These are phyloP conservation scores for Nemapogon koenigi DNA, from an alignment of 2,888 invertebrate genomes.

Conservation along the genomic window DNA sequence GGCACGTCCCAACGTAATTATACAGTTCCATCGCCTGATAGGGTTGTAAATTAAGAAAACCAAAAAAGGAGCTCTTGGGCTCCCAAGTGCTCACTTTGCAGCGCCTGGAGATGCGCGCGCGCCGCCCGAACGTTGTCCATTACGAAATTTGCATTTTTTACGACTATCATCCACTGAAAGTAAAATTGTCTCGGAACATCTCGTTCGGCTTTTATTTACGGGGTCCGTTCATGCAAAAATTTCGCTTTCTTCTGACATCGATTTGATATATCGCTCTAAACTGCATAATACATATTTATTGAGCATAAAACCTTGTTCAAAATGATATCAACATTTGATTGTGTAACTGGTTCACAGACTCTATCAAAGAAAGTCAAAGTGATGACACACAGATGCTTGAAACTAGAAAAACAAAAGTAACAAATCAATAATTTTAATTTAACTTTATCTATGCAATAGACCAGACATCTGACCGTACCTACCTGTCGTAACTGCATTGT, in stretches of 20 bases:
- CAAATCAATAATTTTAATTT: too few relatives aligned
- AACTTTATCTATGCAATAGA: too few relatives aligned
- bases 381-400: too few relatives aligned
- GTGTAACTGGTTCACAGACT: too few relatives aligned
- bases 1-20: conserved; percentile 8
- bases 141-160: conserved; percentile 34
- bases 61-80: conserved; percentile 27
- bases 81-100: not conserved
- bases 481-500: too few relatives aligned
- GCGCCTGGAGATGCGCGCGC: conserved; percentile 17
- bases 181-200: conserved; percentile 22
- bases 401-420: too few relatives aligned
- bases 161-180: conserved; percentile 19
- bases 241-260: conserved; percentile 2
- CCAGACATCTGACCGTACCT: too few relatives aligned
- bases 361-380: too few relatives aligned
- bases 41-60: conserved; percentile 31
- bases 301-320: too few relatives aligned
- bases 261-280: not conserved
- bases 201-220: conserved; percentile 13
- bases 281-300: not conserved
- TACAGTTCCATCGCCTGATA: conserved; percentile 19
- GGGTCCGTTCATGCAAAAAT: not conserved
- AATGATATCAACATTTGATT: too few relatives aligned
- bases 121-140: conserved; percentile 33